Percentiles rank a stretch among this genome's conserved stretches.
Evolutionary conservation across 2,113 vertebrate genomes (phyloP).

Genomic region (Sitta europaea): DNA sequence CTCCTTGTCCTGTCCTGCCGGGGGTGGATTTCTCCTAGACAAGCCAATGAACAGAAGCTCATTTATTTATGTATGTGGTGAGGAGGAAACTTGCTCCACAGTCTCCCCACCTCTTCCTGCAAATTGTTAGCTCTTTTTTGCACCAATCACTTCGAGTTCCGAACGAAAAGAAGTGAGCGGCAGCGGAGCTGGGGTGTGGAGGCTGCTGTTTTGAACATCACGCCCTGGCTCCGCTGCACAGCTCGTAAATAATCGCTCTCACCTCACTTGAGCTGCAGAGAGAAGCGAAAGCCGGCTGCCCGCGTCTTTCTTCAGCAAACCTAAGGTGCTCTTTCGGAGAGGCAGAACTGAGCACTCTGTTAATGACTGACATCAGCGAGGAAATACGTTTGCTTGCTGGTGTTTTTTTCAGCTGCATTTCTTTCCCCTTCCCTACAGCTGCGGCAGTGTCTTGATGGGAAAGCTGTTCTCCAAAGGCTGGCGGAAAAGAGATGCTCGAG

Average conservation of each 20-base stretch:
- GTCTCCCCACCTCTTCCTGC: conserved; percentile 31
- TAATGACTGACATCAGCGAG: not conserved
- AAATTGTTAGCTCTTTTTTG: not conserved
- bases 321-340: not conserved
- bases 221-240: not conserved
- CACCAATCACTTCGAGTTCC: not conserved
- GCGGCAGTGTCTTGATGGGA: conserved; percentile 44
- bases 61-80: not conserved
- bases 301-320: not conserved
- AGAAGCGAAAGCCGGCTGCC: not conserved
- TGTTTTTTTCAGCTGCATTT: not conserved
- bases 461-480: conserved; percentile 60
- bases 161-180: not conserved
- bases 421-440: not conserved
- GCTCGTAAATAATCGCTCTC: not conserved
- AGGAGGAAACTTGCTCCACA: not conserved
- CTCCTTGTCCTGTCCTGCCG: not conserved
- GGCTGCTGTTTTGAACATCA: not conserved
- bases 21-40: conserved; percentile 31
- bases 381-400: not conserved
- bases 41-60: conserved; percentile 40
- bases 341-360: not conserved
- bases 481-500: conserved; percentile 45
- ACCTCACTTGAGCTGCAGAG: not conserved
- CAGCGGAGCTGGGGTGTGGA: not conserved